phyloP scores from a whole-genome alignment of 2,888 invertebrate genomes.

The Agrilus biguttatus region DNA sequence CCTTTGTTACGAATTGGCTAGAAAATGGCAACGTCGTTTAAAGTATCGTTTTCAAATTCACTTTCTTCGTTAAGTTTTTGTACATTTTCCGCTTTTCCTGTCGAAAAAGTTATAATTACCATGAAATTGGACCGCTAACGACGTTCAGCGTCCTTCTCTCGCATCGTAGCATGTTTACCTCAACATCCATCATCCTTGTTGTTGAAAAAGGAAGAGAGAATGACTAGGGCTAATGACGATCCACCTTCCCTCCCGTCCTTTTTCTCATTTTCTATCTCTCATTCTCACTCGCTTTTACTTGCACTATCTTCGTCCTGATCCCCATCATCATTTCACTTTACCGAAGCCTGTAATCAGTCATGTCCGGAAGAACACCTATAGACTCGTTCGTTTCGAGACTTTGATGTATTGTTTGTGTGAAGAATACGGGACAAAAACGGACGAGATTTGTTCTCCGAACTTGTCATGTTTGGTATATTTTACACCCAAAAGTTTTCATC shows the following conservation, averaged over 20 bases:
- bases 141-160: slow-evolving; percentile 7
- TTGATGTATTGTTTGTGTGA: slow-evolving; percentile 29
- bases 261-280: too few relatives aligned
- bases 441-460: slow-evolving; percentile 24
- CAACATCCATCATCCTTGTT: slow-evolving; percentile 9
- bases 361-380: slow-evolving; percentile 26
- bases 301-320: too few relatives aligned
- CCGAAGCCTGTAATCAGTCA: slow-evolving; percentile 25
- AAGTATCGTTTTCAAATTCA: too few relatives aligned
- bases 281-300: too few relatives aligned
- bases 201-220: neutral
- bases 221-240: slow-evolving; percentile 13
- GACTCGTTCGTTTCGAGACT: slow-evolving; percentile 22
- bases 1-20: too few relatives aligned
- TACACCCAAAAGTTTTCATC: slow-evolving; percentile 17
- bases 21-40: too few relatives aligned
- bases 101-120: too few relatives aligned
- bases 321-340: slow-evolving; percentile 17
- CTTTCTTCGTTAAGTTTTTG: too few relatives aligned
- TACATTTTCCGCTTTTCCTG: too few relatives aligned
- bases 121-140: slow-evolving; percentile 10
- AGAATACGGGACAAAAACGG: slow-evolving; percentile 23
- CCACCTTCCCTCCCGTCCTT: slow-evolving; percentile 6
- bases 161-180: slow-evolving; percentile 7
- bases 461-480: slow-evolving; percentile 57